Evolutionary conservation across 2,797 vertebrate species (phyloP), one percentile per base, ranked within the genome.

Genomic region (Platyrinchus mystaceus): DNA sequence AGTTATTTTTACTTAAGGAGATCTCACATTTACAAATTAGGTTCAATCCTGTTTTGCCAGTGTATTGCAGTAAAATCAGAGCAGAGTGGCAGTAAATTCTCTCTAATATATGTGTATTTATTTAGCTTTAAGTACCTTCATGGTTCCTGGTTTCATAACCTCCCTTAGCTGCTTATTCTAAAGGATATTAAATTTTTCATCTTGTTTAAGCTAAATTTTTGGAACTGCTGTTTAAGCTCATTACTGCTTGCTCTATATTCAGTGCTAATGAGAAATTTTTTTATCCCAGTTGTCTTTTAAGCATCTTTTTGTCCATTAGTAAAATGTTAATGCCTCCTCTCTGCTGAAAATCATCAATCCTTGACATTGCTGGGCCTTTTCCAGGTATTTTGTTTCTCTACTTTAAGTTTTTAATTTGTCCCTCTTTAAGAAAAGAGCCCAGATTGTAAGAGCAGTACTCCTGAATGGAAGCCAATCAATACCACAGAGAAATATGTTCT

Each of bases 81-180:
- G 41, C n/a, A 73, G 19, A 87, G 43, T 44, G 50, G 63, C 46
- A 82, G 71, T 76, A 73, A 87, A 85, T 87, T 67, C 27, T 87
- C 36, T 83, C 55, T 50, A 76, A 93, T 75, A 58, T 37, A 79
- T n/a, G 32, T 0, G 0, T 76, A 79, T 80, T 85, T 94, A 83
- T 80, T 83, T 90, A 83, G 79, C 71, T 93, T 67, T 85, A 93
- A 93, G 30, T 77, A 83, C 47, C n/a, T 91, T 91, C 34, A 58
- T 56, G 49, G 53, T 60, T 76, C 32, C 22, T 69, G 64, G 22
- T 83, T 90, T 88, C 80, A 73, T 83, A 90, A 60, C 34, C 20
- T 88, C 71, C 43, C 37, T 71, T 80, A 87, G 68, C 68, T 90
- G 41, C 37, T 88, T 83, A 62, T 93, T 84, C 26, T 68, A 90